Conservation (phyloP, 1,140 invertebrate genomes). For the Aphelenchoides besseyi region DNA sequence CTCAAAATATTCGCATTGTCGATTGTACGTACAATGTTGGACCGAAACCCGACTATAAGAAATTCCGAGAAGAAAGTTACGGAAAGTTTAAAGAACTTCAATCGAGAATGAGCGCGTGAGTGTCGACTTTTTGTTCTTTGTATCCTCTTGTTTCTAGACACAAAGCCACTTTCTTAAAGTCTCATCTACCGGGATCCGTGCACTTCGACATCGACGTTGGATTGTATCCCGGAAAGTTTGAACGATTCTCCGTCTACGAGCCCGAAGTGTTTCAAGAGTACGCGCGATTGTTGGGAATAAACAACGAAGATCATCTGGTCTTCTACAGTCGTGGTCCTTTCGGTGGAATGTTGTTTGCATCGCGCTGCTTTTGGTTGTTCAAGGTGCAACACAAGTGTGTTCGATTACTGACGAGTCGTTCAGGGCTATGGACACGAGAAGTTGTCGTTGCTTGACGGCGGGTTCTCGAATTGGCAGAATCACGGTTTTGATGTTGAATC, state of each 20-base stretch:
- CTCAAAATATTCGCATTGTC: slow-evolving; percentile 11
- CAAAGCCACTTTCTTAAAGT: slow-evolving; percentile 29
- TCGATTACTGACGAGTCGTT: not conserved
- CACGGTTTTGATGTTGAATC: slow-evolving; percentile 32
- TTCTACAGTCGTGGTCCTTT: slow-evolving; percentile 54
- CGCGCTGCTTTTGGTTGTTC: slow-evolving; percentile 47
- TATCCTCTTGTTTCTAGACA: slow-evolving; percentile 21
- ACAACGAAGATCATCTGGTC: slow-evolving; percentile 52
- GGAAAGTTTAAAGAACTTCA: slow-evolving; percentile 43
- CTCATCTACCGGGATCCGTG: slow-evolving; percentile 43
- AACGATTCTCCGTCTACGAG: slow-evolving; percentile 50
- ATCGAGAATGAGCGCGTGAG: slow-evolving; percentile 22
- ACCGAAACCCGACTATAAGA: slow-evolving; percentile 29
- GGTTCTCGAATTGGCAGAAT: slow-evolving; percentile 34
- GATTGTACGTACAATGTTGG: slow-evolving; percentile 35
- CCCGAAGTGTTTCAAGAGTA: slow-evolving; percentile 55
- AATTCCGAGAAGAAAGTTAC: slow-evolving; percentile 31
- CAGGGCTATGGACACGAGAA: slow-evolving; percentile 55
- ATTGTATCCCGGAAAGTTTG: slow-evolving; percentile 39
- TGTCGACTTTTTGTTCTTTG: not conserved
- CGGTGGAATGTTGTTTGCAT: slow-evolving; percentile 54
- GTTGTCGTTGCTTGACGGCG: slow-evolving; percentile 48
- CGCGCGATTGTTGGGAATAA: slow-evolving; percentile 46
- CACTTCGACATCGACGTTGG: slow-evolving; percentile 45
- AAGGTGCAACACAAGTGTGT: slow-evolving; percentile 28